Evolutionary conservation across 2,888 invertebrate genomes (phyloP), one percentile per base, ranked within the genome.

Genomic region (Ashinkailepas kermadecensis): DNA sequence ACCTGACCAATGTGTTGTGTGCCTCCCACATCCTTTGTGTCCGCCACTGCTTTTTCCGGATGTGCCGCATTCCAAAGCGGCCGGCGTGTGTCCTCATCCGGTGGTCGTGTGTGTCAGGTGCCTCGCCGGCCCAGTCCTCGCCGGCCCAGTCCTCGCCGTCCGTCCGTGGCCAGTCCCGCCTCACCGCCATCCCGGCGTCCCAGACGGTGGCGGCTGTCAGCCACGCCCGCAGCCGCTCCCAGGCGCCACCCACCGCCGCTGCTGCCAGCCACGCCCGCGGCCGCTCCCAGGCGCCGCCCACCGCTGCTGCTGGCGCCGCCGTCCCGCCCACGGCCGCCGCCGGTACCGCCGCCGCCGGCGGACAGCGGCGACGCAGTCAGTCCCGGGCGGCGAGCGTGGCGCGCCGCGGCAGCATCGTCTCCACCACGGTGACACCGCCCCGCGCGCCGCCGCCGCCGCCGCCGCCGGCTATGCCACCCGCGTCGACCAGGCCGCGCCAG

Each of bases 311-410:
- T 12, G 23, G 59, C 59, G n/a, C 80, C 80, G 0, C 25, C 39
- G 39, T 1, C 39, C 39, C 39, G 39, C 39, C 39, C 39, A 39
- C 39, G 39, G 39, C 39, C 57, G 23, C 58, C 62, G 9, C 39
- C 80, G 13, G 39, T 3, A 11, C 21, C 81, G 82, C 21, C 81
- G 82, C 80, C 83, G 80, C 25, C 82, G n/a, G 18, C 83, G 82
- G 78, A 82, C 78, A n/a, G 82, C 82, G 81, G 83, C 81, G n/a
- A 7, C 54, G 56, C 21, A 74, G 74, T 54, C 13, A 2, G 74
- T 74, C 74, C 8, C 74, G 56, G 74, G 74, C 74, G 54, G 54
- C 39, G 18, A 39, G 39, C 39, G 39, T 39, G 13, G 70, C 15
- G 39, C 6, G 39, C 39, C 25, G 39, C 0, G 39, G 13, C 39